These are phyloP conservation scores for Nerophis ophidion DNA, from an alignment of 2,113 vertebrate species.

Conservation along the genomic window DNA sequence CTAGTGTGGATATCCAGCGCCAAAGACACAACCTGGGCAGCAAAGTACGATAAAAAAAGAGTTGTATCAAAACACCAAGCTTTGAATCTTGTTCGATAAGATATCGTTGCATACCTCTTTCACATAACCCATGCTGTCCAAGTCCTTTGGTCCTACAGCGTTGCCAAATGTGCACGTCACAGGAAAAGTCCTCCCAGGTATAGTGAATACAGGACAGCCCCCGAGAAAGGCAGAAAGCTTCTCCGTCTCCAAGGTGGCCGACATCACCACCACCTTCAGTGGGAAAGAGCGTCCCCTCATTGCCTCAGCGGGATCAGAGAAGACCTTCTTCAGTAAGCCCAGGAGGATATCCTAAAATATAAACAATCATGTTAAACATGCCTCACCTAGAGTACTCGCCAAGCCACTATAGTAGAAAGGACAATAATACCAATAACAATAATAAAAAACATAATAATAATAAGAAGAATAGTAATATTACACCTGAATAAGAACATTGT, in stretches of 20 bases:
- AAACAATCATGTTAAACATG: not conserved
- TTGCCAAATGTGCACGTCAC: conserved; percentile 85
- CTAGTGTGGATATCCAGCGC: conserved; percentile 85
- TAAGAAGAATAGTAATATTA: no score
- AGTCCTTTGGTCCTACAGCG: conserved; percentile 84
- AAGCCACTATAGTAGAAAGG: no score
- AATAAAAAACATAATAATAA: no score
- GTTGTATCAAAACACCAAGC: not conserved
- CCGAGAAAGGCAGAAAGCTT: conserved; percentile 86
- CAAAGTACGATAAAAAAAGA: conserved; percentile 8
- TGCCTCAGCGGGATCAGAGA: conserved; percentile 68
- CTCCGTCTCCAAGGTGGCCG: conserved; percentile 89
- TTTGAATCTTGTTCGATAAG: not conserved
- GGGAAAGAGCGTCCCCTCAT: conserved; percentile 59
- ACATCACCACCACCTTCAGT: conserved; percentile 94
- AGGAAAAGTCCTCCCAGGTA: conserved; percentile 88
- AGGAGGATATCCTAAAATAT: conserved; percentile 85
- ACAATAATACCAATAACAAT: no score
- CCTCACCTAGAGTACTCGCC: not conserved
- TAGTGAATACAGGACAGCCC: conserved; percentile 81
- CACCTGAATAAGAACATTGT: no score
- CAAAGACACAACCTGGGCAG: conserved; percentile 81
- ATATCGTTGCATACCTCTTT: conserved; percentile 76
- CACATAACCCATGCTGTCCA: conserved; percentile 80
- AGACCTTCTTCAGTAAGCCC: conserved; percentile 89